These are phyloP conservation scores for Gnatocerus cornutus DNA, from an alignment of 2,888 invertebrate species.

Conservation along the genomic window DNA sequence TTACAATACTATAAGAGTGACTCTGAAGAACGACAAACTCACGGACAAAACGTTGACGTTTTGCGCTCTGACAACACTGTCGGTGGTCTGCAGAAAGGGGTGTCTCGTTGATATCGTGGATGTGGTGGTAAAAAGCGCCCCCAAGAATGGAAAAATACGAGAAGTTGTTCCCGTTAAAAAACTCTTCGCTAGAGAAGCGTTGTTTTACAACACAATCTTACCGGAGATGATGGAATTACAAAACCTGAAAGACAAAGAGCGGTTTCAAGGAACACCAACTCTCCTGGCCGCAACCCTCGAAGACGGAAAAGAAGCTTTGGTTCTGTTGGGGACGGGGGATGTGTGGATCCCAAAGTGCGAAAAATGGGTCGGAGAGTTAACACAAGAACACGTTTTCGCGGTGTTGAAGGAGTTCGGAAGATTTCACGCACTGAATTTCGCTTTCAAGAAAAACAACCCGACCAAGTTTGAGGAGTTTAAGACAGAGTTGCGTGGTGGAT, in stretches of 20 bases:
- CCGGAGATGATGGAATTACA: constrained; percentile 13
- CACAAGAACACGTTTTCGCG: constrained; percentile 4
- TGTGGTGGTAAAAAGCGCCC: constrained; percentile 17
- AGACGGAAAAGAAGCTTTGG: constrained; percentile 19
- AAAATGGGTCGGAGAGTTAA: constrained; percentile 31
- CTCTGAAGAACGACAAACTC: constrained; percentile 13
- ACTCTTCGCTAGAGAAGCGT: constrained; percentile 12
- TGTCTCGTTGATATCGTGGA: constrained; percentile 31
- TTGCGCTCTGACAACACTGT: constrained; percentile 17
- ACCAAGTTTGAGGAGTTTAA: constrained; percentile 2
- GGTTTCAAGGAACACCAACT: background rate
- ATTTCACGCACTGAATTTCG: constrained; percentile 21
- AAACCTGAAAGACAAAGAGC: background rate
- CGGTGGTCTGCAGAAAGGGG: constrained; percentile 28
- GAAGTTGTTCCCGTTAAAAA: constrained; percentile 8
- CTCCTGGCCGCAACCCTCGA: constrained; percentile 8
- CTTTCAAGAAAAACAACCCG: constrained; percentile 9
- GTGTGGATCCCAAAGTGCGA: constrained; percentile 20
- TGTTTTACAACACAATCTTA: constrained; percentile 26
- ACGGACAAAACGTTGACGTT: constrained; percentile 17
- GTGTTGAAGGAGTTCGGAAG: constrained; percentile 19
- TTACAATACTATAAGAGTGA: constrained; percentile 27
- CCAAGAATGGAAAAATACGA: constrained; percentile 8
- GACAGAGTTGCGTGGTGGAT: background rate
- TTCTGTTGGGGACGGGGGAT: constrained; percentile 7